Conservation (phyloP, 2,888 invertebrate species). For the Ophioninae sp. region DNA sequence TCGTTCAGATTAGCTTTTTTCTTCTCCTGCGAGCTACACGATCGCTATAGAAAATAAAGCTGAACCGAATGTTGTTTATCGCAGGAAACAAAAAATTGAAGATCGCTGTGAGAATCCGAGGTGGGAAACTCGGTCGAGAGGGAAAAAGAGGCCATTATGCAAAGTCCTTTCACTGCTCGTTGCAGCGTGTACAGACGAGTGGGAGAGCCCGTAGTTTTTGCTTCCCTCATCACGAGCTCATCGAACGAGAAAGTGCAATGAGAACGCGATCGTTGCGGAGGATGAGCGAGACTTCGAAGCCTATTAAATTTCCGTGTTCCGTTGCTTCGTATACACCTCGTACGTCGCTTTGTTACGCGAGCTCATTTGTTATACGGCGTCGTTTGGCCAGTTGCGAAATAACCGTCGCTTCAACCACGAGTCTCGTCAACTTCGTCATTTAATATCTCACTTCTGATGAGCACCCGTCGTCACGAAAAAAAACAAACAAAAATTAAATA, state of each 20-base stretch:
- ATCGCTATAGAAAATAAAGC: not conserved
- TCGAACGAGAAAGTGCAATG: slow-evolving; percentile 64
- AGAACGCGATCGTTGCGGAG: slow-evolving; percentile 55
- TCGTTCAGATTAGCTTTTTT: not conserved
- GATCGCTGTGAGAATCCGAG: slow-evolving; percentile 35
- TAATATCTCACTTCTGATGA: not conserved
- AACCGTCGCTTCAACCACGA: not conserved
- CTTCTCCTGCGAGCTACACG: not conserved
- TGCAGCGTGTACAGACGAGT: slow-evolving; percentile 40
- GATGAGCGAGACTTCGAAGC: slow-evolving; percentile 43
- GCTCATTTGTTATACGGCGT: slow-evolving; percentile 22
- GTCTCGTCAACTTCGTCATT: not conserved
- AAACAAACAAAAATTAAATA: not conserved
- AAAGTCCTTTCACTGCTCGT: slow-evolving; percentile 64
- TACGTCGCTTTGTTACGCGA: slow-evolving; percentile 23
- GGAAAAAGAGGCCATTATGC: slow-evolving; percentile 57
- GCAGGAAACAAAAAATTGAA: slow-evolving; percentile 6
- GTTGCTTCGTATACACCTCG: slow-evolving; percentile 22
- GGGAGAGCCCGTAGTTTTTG: slow-evolving; percentile 25
- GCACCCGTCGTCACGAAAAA: not conserved
- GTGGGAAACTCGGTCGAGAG: slow-evolving; percentile 41
- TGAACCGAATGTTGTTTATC: not conserved
- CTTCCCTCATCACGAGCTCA: slow-evolving; percentile 46
- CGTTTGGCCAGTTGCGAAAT: slow-evolving; percentile 7
- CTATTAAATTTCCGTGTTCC: slow-evolving; percentile 45